Percentiles rank a stretch among this genome's conserved stretches.
These are phyloP conservation scores for Oxytorus armatus DNA, from an alignment of 2,888 invertebrate species.

Conservation along the genomic window DNA sequence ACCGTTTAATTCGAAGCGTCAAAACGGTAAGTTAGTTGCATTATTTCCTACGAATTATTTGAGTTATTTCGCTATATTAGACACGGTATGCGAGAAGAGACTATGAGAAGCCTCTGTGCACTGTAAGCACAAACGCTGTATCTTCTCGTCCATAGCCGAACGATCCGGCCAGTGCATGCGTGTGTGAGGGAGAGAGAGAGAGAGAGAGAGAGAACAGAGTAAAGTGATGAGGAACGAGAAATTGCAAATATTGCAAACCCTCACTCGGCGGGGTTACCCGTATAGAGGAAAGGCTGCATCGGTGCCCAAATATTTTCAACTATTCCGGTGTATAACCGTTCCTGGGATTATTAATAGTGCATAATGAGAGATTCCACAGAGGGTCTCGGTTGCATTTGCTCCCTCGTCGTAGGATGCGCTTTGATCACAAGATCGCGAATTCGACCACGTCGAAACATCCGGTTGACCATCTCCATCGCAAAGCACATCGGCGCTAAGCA, in stretches of 20 bases:
- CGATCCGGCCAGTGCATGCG: too few relatives aligned
- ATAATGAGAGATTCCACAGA: conserved; percentile 53
- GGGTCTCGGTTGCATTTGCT: conserved; percentile 15
- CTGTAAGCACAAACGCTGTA: conserved; percentile 23
- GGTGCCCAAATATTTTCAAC: conserved; percentile 52
- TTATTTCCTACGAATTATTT: conserved; percentile 83
- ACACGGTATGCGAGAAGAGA: conserved; percentile 78
- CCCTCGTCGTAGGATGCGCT: conserved; percentile 28
- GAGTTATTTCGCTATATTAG: conserved; percentile 82
- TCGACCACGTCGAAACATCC: conserved; percentile 58
- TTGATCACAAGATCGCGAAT: conserved; percentile 53
- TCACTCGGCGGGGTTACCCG: conserved; percentile 19
- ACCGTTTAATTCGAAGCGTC: conserved; percentile 80
- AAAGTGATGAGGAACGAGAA: too few relatives aligned
- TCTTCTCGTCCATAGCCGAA: conserved; percentile 8
- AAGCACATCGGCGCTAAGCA: conserved; percentile 7
- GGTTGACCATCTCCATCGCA: conserved; percentile 65
- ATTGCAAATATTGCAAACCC: conserved; percentile 50
- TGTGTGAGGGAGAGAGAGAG: conserved; percentile 5
- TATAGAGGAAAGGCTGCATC: conserved; percentile 38
- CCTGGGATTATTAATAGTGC: conserved; percentile 54
- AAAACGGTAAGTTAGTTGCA: conserved; percentile 80
- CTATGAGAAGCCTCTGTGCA: conserved; percentile 16
- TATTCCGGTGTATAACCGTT: conserved; percentile 34
- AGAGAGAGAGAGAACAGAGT: conserved; percentile 1